Base-by-base conservation (phyloP, 2,113 vertebrate genomes). In the Rhizomys pruinosus region DNA sequence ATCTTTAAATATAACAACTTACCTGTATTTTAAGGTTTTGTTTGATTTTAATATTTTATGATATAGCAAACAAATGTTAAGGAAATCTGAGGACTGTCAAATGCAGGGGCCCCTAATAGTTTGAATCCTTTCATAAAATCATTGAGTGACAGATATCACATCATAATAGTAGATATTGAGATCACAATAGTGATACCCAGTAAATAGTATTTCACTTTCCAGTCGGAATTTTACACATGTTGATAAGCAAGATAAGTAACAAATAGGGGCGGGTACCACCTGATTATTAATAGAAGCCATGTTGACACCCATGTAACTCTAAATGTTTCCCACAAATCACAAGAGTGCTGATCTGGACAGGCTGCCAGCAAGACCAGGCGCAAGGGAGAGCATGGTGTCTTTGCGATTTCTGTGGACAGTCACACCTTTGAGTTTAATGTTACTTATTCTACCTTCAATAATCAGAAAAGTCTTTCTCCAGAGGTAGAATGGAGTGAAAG, bases 111-210 rank as follows among this genome's bases (percentile, higher is more conserved):
- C 29, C 7, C 22, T 73, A 79, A 44, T 74, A 90, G 52, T 92
- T 77, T 79, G 47, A 93, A 81, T 22, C 9, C 15, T 84, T 95
- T 77, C 32, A 59, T 81, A 77, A 68, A n/a, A 57, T 87, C 47
- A 68, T 9, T 87, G 39, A 89, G 23, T 84, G 5, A 73, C 17
- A 23, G 68, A 64, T 79, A 27, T 25, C 52, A 72, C 23, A 22
- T 69, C 10, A 55, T 80, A 89, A 76, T 61, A 78, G 29, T 16
- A 78, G 12, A 84, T 66, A 57, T 6, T 42, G 61, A 22, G 32
- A 44, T 84, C 15, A 39, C 52, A 73, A 71, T 77, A 55, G 15
- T 44, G 37, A 1, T 15, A 52, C 1, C 0, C 29, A 42, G 74
- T 61, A 73, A 63, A 52, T 8, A 66, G 12, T 64, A n/a, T 20